Percentiles rank a stretch among this genome's conserved stretches.
Evolutionary conservation across 2,888 invertebrate genomes (phyloP).

Genomic region (Tachystola acroxantha): DNA sequence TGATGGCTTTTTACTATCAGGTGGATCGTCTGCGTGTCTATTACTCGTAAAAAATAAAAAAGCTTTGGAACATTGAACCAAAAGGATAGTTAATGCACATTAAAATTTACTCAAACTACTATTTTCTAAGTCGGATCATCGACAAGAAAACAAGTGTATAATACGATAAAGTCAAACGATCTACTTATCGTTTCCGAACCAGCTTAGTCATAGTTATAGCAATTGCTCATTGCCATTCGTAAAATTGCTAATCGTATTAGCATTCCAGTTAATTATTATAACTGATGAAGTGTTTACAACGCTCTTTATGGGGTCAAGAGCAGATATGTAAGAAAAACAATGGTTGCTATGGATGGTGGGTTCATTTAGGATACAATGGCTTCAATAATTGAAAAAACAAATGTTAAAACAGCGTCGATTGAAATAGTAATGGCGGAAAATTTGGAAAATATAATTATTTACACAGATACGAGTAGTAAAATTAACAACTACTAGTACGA

Average conservation of each 20-base stretch:
- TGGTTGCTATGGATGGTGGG: constrained; percentile 6
- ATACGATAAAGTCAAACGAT: constrained; percentile 1
- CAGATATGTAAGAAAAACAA: constrained; percentile 7
- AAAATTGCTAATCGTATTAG: constrained; percentile 54
- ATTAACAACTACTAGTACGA: too few relatives aligned
- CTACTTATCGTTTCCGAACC: constrained; percentile 19
- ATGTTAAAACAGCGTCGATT: too few relatives aligned
- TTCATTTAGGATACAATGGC: constrained; percentile 3
- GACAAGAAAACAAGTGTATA: constrained; percentile 16
- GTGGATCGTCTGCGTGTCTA: too few relatives aligned
- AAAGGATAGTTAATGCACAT: too few relatives aligned
- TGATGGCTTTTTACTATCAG: too few relatives aligned
- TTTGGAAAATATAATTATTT: too few relatives aligned
- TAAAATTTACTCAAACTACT: not conserved
- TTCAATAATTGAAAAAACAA: constrained; percentile 1
- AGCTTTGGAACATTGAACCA: too few relatives aligned
- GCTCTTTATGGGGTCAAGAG: constrained; percentile 31
- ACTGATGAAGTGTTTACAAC: constrained; percentile 31
- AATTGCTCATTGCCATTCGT: constrained; percentile 32
- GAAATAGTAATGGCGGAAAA: too few relatives aligned
- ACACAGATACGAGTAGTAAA: too few relatives aligned
- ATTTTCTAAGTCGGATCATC: constrained; percentile 18
- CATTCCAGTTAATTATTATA: constrained; percentile 40
- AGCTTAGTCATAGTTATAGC: constrained; percentile 30
- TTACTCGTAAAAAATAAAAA: too few relatives aligned